A percentile compares a stretch with the other conserved stretches of the same genome.
Conservation (phyloP, 2,797 vertebrate species). For the Rhincodon typus region DNA sequence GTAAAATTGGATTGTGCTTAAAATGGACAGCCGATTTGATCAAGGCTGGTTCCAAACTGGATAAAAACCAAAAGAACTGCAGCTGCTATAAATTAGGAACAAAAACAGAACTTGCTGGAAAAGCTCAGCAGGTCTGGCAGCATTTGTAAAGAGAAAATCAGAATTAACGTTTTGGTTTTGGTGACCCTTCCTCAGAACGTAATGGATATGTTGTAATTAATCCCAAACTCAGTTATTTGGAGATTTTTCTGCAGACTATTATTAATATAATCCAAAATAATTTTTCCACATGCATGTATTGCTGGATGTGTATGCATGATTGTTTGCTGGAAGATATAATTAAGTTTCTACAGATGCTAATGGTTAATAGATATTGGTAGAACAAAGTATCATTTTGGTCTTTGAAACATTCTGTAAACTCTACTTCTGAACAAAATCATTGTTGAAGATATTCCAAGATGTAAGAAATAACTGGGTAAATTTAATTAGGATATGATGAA, state of each 20-base stretch:
- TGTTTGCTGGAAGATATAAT: not conserved
- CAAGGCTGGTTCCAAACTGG: not conserved
- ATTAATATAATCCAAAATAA: not conserved
- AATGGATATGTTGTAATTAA: not conserved
- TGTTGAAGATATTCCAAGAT: not conserved
- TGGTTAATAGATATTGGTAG: not conserved
- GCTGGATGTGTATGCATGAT: not conserved
- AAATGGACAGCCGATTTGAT: not conserved
- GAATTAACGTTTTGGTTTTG: too few relatives aligned
- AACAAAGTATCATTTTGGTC: too few relatives aligned
- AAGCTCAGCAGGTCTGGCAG: too few relatives aligned
- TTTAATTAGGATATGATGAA: not conserved
- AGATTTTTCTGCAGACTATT: not conserved
- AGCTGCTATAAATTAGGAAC: too few relatives aligned
- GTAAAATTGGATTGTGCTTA: not conserved
- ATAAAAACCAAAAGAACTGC: too few relatives aligned
- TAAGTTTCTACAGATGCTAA: not conserved
- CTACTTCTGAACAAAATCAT: not conserved
- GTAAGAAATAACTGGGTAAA: not conserved
- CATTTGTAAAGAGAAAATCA: too few relatives aligned
- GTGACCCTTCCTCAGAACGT: too few relatives aligned
- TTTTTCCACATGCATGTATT: not conserved
- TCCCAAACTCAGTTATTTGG: not conserved
- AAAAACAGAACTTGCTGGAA: too few relatives aligned
- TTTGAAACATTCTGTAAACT: not conserved